Conservation (phyloP, 2,797 vertebrate species). For the Cryptoblepharus egeriae region DNA sequence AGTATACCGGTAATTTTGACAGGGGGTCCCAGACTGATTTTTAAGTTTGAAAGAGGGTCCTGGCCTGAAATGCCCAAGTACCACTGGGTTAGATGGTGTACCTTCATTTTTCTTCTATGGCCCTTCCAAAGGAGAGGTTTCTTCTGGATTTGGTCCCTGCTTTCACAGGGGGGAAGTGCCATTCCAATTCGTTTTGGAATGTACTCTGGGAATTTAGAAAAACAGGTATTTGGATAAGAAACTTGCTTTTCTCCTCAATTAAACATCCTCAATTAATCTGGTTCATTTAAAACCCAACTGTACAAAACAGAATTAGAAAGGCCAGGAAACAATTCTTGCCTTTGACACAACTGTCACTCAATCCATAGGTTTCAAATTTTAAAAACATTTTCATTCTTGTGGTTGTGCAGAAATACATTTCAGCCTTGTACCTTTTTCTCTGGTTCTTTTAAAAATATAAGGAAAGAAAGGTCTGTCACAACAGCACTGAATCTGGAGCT, state of each 20-base stretch:
- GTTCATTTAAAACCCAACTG: not conserved
- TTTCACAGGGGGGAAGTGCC: no score
- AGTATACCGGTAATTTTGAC: no score
- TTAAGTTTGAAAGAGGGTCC: no score
- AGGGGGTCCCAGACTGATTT: no score
- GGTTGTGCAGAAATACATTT: not conserved
- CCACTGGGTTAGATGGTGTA: no score
- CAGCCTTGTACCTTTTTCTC: not conserved
- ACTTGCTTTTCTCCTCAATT: not conserved
- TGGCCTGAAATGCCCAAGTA: no score
- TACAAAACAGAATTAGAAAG: not conserved
- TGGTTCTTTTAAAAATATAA: not conserved
- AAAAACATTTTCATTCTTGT: not conserved
- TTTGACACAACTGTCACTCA: not conserved
- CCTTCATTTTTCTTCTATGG: no score
- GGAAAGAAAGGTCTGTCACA: not conserved
- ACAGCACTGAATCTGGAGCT: not conserved
- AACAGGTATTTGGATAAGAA: no score
- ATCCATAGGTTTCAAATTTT: not conserved
- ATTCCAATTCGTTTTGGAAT: no score
- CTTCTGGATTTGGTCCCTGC: no score
- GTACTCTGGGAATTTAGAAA: no score
- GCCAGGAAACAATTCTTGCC: not conserved
- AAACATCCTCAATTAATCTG: not conserved
- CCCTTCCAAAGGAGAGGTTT: no score